A percentile compares a stretch with the other conserved stretches of the same genome.
Conservation (phyloP, 1,140 invertebrate species). For the Atta cephalotes region DNA sequence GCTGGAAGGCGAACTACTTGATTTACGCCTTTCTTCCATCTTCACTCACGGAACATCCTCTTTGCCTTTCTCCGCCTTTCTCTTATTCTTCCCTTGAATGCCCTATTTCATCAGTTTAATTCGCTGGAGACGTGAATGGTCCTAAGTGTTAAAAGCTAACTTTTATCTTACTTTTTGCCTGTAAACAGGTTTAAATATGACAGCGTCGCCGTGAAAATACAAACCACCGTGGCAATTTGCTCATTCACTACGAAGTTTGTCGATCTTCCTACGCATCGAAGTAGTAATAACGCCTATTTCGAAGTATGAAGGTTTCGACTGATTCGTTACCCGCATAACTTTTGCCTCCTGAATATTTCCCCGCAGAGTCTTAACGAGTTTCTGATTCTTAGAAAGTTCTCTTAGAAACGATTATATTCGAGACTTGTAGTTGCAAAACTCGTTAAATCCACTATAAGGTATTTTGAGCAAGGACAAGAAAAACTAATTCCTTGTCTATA, state of each 20-base stretch:
- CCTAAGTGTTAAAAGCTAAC: conserved; percentile 28
- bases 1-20: conserved; percentile 66
- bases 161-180: conserved; percentile 1
- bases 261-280: conserved; percentile 1
- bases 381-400: conserved; percentile 48
- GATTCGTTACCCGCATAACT: conserved; percentile 30
- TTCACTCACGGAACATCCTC: conserved; percentile 29
- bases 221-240: background rate
- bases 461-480: conserved; percentile 24
- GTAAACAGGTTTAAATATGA: conserved; percentile 28
- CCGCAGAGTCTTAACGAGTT: conserved; percentile 31
- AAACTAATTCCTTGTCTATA: conserved; percentile 27
- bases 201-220: background rate
- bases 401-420: conserved; percentile 47
- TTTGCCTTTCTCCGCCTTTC: conserved; percentile 56
- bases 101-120: conserved; percentile 57
- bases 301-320: background rate
- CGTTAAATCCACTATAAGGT: conserved; percentile 40
- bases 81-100: conserved; percentile 46
- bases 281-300: conserved; percentile 27
- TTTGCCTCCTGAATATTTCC: conserved; percentile 28
- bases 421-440: conserved; percentile 43
- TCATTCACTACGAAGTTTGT: background rate
- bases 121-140: background rate
- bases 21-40: conserved; percentile 71